These are phyloP conservation scores for Mastomys natalensis DNA, from an alignment of 2,113 vertebrate species.

Conservation along the genomic window DNA sequence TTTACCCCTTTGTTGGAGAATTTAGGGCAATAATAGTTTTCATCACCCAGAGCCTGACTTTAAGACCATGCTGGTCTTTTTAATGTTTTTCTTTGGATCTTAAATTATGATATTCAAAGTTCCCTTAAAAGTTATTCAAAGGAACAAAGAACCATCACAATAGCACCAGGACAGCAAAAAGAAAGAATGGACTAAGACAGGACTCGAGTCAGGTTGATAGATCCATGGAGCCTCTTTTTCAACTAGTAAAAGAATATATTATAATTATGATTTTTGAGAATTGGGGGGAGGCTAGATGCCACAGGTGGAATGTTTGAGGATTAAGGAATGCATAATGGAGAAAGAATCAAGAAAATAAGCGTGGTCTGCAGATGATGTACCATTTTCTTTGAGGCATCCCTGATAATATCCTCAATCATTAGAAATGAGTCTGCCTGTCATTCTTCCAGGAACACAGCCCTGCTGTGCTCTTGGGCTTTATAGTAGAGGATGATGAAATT, in stretches of 20 bases:
- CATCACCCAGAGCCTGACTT: neutral
- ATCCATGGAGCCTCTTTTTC: neutral
- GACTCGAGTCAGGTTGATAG: neutral
- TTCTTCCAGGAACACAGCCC: neutral
- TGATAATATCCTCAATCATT: neutral
- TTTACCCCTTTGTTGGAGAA: neutral
- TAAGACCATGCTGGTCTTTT: neutral
- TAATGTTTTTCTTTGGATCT: constrained; percentile 28
- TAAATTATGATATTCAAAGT: neutral
- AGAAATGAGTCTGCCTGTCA: neutral
- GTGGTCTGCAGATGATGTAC: neutral
- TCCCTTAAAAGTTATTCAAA: neutral
- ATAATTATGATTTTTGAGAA: neutral
- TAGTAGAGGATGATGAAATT: neutral
- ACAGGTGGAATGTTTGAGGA: neutral
- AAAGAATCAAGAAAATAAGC: neutral
- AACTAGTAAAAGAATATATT: neutral
- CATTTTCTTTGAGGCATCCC: neutral
- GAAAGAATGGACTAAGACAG: neutral
- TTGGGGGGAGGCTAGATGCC: neutral
- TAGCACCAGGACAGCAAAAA: neutral
- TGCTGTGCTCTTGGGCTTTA: neutral
- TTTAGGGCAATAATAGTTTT: neutral
- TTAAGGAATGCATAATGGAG: neutral
- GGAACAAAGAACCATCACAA: neutral